Evolutionary conservation across 1,140 invertebrate genomes (phyloP).

Genomic region (Streblospio benedicti): DNA sequence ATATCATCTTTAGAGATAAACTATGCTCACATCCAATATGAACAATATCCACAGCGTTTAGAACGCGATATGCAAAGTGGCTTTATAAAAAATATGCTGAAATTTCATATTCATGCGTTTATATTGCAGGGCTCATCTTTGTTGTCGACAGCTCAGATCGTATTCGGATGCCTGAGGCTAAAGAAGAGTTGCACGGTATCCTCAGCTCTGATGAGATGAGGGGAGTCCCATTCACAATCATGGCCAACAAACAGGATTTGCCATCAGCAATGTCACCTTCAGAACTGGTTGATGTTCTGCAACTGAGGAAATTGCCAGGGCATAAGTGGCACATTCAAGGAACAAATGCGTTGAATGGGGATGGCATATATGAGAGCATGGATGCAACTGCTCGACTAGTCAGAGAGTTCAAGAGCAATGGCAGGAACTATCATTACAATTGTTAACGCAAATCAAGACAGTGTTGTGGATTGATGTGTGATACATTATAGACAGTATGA

Average conservation of each 20-base stretch:
- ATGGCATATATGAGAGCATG: constrained; percentile 37
- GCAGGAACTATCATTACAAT: too few relatives aligned
- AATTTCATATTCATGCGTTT: not conserved
- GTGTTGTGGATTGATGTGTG: too few relatives aligned
- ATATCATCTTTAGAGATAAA: not conserved
- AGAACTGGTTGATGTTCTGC: constrained; percentile 26
- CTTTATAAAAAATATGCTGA: not conserved
- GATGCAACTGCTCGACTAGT: constrained; percentile 28
- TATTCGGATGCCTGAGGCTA: constrained; percentile 19
- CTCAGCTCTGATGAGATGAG: constrained; percentile 28
- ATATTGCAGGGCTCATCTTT: constrained; percentile 20
- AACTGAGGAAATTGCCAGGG: constrained; percentile 23
- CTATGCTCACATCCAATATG: not conserved
- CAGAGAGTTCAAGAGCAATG: constrained; percentile 30
- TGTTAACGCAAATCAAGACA: too few relatives aligned
- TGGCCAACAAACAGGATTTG: constrained; percentile 44
- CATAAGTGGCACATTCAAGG: constrained; percentile 35
- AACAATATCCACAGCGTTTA: not conserved
- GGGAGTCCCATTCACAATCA: constrained; percentile 38
- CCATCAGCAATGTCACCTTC: constrained; percentile 24
- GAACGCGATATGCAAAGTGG: not conserved
- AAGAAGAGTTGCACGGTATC: constrained; percentile 8
- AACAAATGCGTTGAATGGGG: constrained; percentile 30
- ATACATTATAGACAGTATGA: too few relatives aligned
- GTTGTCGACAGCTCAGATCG: constrained; percentile 27